Base-by-base conservation (phyloP, 2,113 vertebrate species). In the Seriola aureovittata region DNA sequence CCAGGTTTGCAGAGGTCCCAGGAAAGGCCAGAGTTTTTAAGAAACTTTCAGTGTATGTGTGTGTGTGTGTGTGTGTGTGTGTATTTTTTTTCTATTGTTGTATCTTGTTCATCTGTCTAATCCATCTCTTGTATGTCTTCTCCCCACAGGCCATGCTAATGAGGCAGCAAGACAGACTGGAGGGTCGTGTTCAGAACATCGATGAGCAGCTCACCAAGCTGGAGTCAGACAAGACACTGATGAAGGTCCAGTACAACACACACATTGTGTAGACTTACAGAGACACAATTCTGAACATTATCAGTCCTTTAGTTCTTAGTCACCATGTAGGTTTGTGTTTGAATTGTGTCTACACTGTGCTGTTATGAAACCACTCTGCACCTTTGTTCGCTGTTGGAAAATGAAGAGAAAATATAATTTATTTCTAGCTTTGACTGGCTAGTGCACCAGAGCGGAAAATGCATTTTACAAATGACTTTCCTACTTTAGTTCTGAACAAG, bases 181-280 rank as follows among this genome's bases (percentile, higher is more conserved):
- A 99, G 77, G 97, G 97, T 85, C 93, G 98, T 70, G 97, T 98
- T 80, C 97, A 99, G 92, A 97, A 97, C 95, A 98, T 99, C 0
- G 98, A 99, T 88, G 98, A 99, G 94, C 98, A 99, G 75, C 95
- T 99, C 81, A 97, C 96, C 93, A 99, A 97, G 93, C 95, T 99
- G 68, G 97, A 99, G 88, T 97, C 97, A 0, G 97, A 99, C 95
- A 98, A 98, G 94, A 96, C 97, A 54, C 95, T 98, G 93, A 97
- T 99, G 10, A 97, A 99, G 97, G 98, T 98, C 95, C 91, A 73
- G 67, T 14, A 34, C 48, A 0, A 71, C 40, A 44, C 54, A 59
- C 46, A 34, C 78, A 17, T 6, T 9, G 14, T n/a, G 32, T 50
- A 59, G 32, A 50, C 82, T 55, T 71, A 69, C 64, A 57, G 55